phyloP scores from a whole-genome alignment of 2,113 vertebrate species.

The Leiothrix lutea region DNA sequence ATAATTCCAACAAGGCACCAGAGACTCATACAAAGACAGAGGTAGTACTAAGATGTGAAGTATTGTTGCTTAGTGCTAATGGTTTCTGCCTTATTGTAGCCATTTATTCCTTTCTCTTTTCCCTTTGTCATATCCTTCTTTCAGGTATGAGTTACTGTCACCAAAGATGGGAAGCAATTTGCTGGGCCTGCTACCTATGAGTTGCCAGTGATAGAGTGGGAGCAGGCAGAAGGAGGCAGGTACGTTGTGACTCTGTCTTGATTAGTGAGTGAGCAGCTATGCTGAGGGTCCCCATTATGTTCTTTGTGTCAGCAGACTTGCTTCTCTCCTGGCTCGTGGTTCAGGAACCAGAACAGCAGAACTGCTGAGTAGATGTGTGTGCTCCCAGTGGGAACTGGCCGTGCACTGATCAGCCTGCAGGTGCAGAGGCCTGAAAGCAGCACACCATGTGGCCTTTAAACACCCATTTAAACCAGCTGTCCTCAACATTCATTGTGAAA shows the following conservation, averaged over 20 bases:
- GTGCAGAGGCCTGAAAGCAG: background rate
- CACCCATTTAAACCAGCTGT: background rate
- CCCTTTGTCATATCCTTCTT: background rate
- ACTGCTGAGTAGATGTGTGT: background rate
- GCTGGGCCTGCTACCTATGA: background rate
- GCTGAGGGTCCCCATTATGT: background rate
- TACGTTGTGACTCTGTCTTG: background rate
- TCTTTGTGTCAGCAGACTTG: background rate
- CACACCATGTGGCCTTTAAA: background rate
- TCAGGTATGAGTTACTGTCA: background rate
- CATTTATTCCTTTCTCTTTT: background rate
- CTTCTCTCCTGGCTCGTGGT: background rate
- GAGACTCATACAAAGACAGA: background rate
- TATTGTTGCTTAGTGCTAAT: background rate
- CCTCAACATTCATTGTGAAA: background rate
- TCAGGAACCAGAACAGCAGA: background rate
- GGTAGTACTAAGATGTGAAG: background rate
- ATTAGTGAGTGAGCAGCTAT: background rate
- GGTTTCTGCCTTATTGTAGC: background rate
- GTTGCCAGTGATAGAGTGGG: background rate
- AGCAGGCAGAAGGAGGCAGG: background rate
- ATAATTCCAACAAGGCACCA: background rate
- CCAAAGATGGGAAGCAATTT: background rate
- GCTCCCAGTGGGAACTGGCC: background rate
- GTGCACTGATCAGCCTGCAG: background rate